Conservation (phyloP, 2,797 vertebrate species). For the Sebastes minor region DNA sequence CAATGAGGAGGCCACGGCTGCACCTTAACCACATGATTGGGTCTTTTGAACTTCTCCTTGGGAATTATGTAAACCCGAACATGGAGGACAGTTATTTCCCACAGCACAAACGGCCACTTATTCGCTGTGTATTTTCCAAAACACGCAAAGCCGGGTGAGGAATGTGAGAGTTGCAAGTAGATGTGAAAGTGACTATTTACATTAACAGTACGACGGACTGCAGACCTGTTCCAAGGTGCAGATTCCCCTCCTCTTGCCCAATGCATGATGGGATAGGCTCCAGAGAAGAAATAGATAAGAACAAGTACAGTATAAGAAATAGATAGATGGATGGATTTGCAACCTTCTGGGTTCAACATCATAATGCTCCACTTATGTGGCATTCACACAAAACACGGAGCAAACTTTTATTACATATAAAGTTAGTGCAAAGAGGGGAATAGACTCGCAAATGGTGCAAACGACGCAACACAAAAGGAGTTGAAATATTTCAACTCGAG, state of each 20-base stretch:
- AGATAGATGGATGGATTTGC: background rate
- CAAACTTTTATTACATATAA: too few relatives aligned
- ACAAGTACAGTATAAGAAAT: background rate
- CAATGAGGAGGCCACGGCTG: constrained; percentile 51
- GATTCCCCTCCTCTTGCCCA: background rate
- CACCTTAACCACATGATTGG: constrained; percentile 66
- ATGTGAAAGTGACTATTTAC: constrained; percentile 7
- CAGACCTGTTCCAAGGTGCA: background rate
- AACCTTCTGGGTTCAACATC: background rate
- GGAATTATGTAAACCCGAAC: constrained; percentile 59
- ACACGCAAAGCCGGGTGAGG: background rate
- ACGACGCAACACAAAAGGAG: too few relatives aligned
- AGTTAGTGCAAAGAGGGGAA: too few relatives aligned
- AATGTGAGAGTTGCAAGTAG: background rate
- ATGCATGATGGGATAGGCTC: background rate
- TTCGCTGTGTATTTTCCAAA: constrained; percentile 17
- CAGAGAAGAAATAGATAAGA: too few relatives aligned
- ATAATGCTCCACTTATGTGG: background rate
- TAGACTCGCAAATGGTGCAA: too few relatives aligned
- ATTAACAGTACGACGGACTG: background rate
- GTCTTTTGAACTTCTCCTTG: constrained; percentile 58
- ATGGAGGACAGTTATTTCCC: constrained; percentile 40
- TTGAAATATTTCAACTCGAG: too few relatives aligned
- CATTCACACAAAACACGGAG: too few relatives aligned
- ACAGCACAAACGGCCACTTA: constrained; percentile 8